Conservation (phyloP, 1,140 invertebrate genomes). For the Philotrypesis tridentata region DNA sequence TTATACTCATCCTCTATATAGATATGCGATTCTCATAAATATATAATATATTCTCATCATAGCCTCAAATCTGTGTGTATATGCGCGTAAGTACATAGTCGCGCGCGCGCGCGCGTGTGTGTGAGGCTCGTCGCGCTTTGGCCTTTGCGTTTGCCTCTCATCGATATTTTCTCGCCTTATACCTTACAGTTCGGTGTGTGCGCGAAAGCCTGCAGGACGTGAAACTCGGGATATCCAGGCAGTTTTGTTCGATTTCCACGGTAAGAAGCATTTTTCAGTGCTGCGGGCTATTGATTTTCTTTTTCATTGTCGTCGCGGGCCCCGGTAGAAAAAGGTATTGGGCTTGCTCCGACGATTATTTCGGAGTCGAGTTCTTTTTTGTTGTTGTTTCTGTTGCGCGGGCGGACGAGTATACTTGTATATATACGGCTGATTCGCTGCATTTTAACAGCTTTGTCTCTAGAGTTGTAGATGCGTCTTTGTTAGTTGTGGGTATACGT, state of each 20-base stretch:
- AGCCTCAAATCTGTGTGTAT: background rate
- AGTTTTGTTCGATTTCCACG: background rate
- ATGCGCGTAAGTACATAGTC: too few relatives aligned
- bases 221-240: background rate
- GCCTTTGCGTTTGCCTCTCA: conserved; percentile 11
- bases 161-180: conserved; percentile 12
- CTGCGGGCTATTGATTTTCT: background rate
- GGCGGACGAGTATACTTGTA: background rate
- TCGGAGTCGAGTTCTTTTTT: background rate
- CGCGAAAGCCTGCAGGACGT: background rate
- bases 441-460: background rate
- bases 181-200: background rate
- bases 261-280: background rate
- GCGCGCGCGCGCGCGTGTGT: background rate
- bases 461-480: background rate
- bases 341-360: background rate
- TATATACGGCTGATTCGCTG: too few relatives aligned
- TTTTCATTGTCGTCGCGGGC: background rate
- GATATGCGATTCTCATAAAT: conserved; percentile 36
- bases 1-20: background rate
- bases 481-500: background rate
- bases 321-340: too few relatives aligned
- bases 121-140: background rate
- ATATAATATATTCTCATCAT: too few relatives aligned
- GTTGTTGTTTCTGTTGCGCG: background rate